Percentiles rank a stretch among this genome's conserved stretches.
These are phyloP conservation scores for Notarius quadriscutis DNA, from an alignment of 2,113 vertebrate genomes.

Conservation along the genomic window DNA sequence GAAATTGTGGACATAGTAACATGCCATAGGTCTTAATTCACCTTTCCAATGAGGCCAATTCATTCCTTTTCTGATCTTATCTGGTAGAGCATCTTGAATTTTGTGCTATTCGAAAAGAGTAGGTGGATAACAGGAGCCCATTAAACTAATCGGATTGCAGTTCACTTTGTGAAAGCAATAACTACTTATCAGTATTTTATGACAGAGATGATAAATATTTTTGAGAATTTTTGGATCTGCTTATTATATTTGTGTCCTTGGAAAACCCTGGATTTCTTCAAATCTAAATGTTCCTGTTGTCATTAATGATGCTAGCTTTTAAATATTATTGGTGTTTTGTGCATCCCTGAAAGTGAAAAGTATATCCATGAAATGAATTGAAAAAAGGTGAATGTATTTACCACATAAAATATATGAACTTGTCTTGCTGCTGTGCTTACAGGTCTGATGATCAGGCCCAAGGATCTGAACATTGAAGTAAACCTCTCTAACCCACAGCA, in stretches of 20 bases:
- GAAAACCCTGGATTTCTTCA: not conserved
- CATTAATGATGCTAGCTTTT: not conserved
- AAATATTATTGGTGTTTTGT: not conserved
- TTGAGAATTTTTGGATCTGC: not conserved
- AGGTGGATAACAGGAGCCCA: not conserved
- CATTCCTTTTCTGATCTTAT: not conserved
- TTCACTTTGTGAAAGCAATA: not conserved
- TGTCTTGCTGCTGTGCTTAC: conserved; percentile 10
- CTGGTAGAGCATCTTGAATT: not conserved
- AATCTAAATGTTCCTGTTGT: not conserved
- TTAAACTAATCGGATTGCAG: not conserved
- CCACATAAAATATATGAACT: not conserved
- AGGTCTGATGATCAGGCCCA: conserved; percentile 91
- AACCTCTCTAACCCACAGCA: conserved; percentile 69
- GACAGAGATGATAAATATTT: not conserved
- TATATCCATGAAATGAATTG: not conserved
- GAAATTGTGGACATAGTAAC: not conserved
- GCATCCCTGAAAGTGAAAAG: not conserved
- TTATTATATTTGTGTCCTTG: not conserved
- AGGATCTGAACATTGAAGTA: conserved; percentile 80
- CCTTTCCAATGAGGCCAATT: not conserved
- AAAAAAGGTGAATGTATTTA: not conserved
- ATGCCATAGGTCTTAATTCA: not conserved
- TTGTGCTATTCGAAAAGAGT: not conserved
- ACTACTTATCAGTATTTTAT: not conserved